Evolutionary conservation across 2,888 invertebrate species (phyloP).

Genomic region (Heliconius aoede): DNA sequence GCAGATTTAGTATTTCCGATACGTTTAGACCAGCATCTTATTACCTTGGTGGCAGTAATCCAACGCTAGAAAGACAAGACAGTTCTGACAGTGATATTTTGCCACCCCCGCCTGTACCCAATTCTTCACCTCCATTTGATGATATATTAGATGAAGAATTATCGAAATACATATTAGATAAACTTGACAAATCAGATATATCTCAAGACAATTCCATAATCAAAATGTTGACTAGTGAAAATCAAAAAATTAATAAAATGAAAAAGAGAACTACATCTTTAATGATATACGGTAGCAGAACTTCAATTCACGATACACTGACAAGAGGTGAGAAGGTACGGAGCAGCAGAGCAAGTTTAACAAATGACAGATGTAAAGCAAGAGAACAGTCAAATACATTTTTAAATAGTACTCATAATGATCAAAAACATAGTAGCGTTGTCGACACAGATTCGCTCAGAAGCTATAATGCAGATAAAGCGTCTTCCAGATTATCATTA

Average conservation of each 20-base stretch:
- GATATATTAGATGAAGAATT: constrained; percentile 86
- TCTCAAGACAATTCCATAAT: constrained; percentile 78
- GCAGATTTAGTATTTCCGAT: constrained; percentile 92
- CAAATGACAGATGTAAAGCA: constrained; percentile 66
- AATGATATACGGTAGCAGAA: constrained; percentile 80
- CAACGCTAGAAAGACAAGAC: constrained; percentile 87
- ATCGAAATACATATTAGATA: constrained; percentile 80
- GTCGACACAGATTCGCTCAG: constrained; percentile 75
- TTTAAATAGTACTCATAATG: constrained; percentile 64
- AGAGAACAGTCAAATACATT: constrained; percentile 59
- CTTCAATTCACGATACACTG: constrained; percentile 80
- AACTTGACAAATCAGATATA: constrained; percentile 77
- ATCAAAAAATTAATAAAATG: constrained; percentile 74
- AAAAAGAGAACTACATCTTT: constrained; percentile 78
- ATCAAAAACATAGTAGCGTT: constrained; percentile 70
- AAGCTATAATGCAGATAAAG: constrained; percentile 77
- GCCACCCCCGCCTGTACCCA: constrained; percentile 91
- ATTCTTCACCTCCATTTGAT: constrained; percentile 88
- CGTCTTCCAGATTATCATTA: constrained; percentile 75
- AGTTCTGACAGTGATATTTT: constrained; percentile 92
- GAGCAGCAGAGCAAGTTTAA: constrained; percentile 76
- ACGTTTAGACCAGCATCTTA: constrained; percentile 95
- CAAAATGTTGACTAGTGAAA: constrained; percentile 77
- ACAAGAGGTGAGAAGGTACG: constrained; percentile 79
- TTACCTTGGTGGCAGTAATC: constrained; percentile 89